Base-by-base conservation (phyloP, 2,888 invertebrate species). In the Eupeodes luniger region DNA sequence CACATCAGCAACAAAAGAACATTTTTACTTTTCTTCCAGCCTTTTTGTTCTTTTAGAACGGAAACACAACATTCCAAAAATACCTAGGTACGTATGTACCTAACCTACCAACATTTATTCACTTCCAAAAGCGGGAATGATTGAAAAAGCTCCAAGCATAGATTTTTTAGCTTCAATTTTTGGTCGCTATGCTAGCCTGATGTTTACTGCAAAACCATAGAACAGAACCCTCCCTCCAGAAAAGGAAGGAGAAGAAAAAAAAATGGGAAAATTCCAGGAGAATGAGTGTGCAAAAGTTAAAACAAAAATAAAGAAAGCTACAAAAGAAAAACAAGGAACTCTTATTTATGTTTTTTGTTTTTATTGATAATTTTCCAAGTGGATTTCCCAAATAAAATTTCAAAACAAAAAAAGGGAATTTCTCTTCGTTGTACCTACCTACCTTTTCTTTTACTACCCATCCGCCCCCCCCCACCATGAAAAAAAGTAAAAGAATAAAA, bases 311-410 rank as follows among this genome's bases (percentile, higher is more conserved):
- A 27, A 2, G 27, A 27, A 27, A 27, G 27, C 27, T 27, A 27
- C 27, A 27, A 27, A 27, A 27, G 27, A 27, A 27, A 27, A 27
- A 49, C 16, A 40, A 72, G 66, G 81, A 85, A 85, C 57, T 85
- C 76, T 81, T 85, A 70, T 85, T 85, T 85, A 85, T 51, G 51
- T 70, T 81, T 57, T 85, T 85, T 74, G 78, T 81, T 81, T 85
- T 81, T 81, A 77, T 81, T 77, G 69, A 85, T 81, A 85, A 81
- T 77, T 77, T 81, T 66, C 64, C 27, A 85, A 81, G 81, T 69
- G 55, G 47, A 69, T 85, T 78, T 70, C 19, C 80, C 55, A 81
- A 79, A 72, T 44, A 61, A 74, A 83, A 66, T 72, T 61, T 34
- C 72, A 83, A 84, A 62, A 74, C 49, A 79, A 51, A 66, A 14